Conservation (phyloP, 2,888 invertebrate species). For the Xestia sexstrigata region DNA sequence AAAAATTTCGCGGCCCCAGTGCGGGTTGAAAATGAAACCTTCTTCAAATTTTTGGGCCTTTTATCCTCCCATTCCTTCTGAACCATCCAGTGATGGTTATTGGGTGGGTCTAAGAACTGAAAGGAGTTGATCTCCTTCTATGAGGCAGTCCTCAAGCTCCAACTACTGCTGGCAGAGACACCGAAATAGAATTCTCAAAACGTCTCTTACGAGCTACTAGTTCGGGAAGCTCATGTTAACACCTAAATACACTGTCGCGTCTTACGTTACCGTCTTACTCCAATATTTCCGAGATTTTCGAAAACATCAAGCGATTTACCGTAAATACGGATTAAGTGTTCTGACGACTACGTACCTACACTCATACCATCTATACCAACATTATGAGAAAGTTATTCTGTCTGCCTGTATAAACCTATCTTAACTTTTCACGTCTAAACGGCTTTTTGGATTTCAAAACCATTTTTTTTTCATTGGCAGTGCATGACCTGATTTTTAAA, state of each 20-base stretch:
- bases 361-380: neutral
- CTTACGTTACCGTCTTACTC: constrained; percentile 6
- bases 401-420: neutral
- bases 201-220: neutral
- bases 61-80: neutral
- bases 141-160: too few species aligned
- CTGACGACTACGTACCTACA: neutral
- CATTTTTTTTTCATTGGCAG: neutral
- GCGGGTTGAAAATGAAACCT: too few species aligned
- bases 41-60: too few species aligned
- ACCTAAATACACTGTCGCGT: neutral
- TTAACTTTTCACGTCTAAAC: neutral
- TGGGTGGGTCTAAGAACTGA: too few species aligned
- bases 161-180: neutral
- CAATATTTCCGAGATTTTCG: constrained; percentile 3
- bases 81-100: too few species aligned
- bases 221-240: neutral
- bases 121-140: too few species aligned
- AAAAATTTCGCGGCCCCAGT: too few species aligned
- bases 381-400: neutral
- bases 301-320: constrained; percentile 1
- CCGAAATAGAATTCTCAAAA: neutral
- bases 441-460: neutral
- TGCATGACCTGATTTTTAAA: too few species aligned
- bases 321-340: constrained; percentile 33